Evolutionary conservation across 2,888 invertebrate genomes (phyloP).

Genomic region (Hesperia comma): DNA sequence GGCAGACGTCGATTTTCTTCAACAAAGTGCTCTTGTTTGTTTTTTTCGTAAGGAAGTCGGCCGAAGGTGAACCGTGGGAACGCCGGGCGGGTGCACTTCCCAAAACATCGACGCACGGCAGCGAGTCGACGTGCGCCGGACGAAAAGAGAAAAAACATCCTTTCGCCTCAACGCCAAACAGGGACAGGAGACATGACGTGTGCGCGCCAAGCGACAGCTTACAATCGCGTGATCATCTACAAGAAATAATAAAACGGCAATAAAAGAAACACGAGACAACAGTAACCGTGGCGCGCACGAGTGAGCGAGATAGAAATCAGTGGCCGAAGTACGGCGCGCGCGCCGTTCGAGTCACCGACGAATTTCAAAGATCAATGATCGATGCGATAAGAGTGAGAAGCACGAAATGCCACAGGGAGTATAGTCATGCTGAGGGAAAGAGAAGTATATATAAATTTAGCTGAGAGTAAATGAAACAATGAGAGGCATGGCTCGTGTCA

Average conservation of each 20-base stretch:
- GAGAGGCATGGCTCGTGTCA: slow-evolving; percentile 75
- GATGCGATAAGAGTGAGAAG: slow-evolving; percentile 76
- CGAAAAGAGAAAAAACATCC: slow-evolving; percentile 58
- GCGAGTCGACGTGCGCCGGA: slow-evolving; percentile 78
- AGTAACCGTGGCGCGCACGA: slow-evolving; percentile 66
- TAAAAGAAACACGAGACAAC: slow-evolving; percentile 82
- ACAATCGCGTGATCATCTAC: slow-evolving; percentile 84
- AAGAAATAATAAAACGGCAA: slow-evolving; percentile 84
- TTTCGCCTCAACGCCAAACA: slow-evolving; percentile 44
- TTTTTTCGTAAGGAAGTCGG: slow-evolving; percentile 84
- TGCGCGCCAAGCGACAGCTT: slow-evolving; percentile 82
- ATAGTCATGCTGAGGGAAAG: slow-evolving; percentile 55
- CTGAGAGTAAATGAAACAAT: slow-evolving; percentile 47
- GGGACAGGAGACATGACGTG: slow-evolving; percentile 72
- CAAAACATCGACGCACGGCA: slow-evolving; percentile 84
- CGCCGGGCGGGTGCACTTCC: slow-evolving; percentile 84
- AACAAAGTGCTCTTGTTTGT: slow-evolving; percentile 84
- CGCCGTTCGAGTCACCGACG: slow-evolving; percentile 80
- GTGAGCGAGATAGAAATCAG: slow-evolving; percentile 68
- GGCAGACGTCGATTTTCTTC: slow-evolving; percentile 84
- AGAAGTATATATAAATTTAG: slow-evolving; percentile 47
- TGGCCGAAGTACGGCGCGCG: slow-evolving; percentile 74
- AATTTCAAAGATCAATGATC: slow-evolving; percentile 84
- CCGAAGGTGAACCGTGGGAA: slow-evolving; percentile 84
- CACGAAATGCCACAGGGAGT: slow-evolving; percentile 55